Conservation (phyloP, 2,113 vertebrate genomes). For the Sula dactylatra region DNA sequence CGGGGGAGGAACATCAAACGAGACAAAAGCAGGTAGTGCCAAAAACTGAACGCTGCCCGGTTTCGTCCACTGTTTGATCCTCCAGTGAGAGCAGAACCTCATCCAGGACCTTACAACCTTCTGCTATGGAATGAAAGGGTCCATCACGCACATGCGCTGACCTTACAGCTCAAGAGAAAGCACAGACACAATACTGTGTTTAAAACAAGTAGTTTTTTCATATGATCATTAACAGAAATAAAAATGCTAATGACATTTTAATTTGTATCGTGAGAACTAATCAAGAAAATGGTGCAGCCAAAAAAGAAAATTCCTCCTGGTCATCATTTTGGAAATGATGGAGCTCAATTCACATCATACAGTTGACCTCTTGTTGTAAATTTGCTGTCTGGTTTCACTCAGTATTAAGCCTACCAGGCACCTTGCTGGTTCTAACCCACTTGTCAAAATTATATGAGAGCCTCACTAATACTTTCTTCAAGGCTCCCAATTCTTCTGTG, state of each 20-base stretch:
- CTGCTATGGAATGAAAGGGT: not conserved
- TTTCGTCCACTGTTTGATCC: not conserved
- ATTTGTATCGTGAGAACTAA: not conserved
- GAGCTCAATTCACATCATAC: not conserved
- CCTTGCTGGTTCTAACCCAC: not conserved
- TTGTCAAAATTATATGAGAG: not conserved
- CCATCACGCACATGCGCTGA: fast-evolving
- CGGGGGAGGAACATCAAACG: not conserved
- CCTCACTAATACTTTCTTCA: not conserved
- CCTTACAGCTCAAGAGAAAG: not conserved
- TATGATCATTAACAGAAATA: not conserved
- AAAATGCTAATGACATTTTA: not conserved
- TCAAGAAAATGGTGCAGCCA: not conserved
- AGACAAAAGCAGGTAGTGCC: not conserved
- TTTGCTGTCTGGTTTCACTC: not conserved
- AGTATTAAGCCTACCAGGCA: not conserved
- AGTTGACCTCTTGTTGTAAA: not conserved
- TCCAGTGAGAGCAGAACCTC: not conserved
- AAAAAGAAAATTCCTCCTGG: not conserved
- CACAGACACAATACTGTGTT: fast-evolving
- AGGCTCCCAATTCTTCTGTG: not conserved
- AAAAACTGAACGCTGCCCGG: not conserved
- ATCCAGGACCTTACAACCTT: not conserved
- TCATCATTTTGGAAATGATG: not conserved
- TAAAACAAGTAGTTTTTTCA: not conserved